These are phyloP conservation scores for Pseudococcus longispinus DNA, from an alignment of 2,888 invertebrate species.

Conservation along the genomic window DNA sequence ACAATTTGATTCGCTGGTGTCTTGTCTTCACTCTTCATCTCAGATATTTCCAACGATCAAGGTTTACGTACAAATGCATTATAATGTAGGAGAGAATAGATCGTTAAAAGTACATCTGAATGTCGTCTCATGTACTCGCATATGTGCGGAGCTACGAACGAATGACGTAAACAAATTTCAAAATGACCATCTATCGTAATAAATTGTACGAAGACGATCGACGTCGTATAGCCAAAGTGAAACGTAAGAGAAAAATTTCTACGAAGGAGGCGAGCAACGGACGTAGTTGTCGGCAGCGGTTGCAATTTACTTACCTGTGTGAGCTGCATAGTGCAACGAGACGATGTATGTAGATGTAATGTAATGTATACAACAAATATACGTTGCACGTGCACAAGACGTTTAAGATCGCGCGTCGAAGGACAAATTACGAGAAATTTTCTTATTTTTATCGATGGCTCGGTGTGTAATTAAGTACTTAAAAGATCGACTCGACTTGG, in stretches of 20 bases:
- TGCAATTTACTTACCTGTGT: background rate
- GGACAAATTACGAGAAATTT: background rate
- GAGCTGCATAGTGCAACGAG: background rate
- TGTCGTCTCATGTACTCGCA: background rate
- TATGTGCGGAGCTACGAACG: background rate
- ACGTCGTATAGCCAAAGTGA: background rate
- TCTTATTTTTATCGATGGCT: conserved; percentile 2
- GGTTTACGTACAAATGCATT: background rate
- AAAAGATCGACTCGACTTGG: background rate
- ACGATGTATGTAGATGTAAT: background rate
- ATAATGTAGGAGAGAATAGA: too few relatives aligned
- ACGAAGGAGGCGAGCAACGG: background rate
- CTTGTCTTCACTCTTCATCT: background rate
- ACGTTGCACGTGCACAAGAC: background rate
- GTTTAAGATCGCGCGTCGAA: background rate
- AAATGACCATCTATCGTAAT: conserved; percentile 14
- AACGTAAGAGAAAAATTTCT: background rate
- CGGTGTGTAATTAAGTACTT: background rate
- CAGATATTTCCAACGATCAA: background rate
- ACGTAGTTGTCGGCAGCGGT: background rate
- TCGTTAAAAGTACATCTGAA: conserved; percentile 19
- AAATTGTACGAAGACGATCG: background rate
- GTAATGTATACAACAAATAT: background rate
- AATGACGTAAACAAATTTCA: conserved; percentile 15
- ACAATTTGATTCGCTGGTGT: too few relatives aligned